Evolutionary conservation across 2,888 invertebrate genomes (phyloP), one percentile per base, ranked within the genome.

Genomic region (Allolobophora icterica): DNA sequence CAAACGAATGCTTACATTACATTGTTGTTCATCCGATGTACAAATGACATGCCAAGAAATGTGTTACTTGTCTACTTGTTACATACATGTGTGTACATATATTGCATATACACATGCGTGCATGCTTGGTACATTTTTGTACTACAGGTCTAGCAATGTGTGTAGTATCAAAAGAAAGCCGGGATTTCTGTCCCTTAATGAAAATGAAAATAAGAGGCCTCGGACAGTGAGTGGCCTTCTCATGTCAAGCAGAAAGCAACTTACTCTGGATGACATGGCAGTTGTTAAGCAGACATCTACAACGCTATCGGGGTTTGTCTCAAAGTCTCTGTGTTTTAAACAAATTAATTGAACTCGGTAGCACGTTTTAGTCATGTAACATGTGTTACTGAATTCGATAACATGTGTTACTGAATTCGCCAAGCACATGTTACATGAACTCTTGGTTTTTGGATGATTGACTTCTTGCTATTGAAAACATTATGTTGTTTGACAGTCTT

Each of bases 231-330:
- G n/a, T 87, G 38, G 35, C 38, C 35, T 38, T 30, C 87, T 87
- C 21, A 34, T 5, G 11, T 34, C 87, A 38, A 87, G 21, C 8
- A 87, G 35, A 33, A 87, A 17, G 38, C 87, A 87, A 33, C 87
- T 19, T 34, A 87, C 87, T n/a, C 87, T 87, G 87, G 87, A 87
- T 87, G 87, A 87, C 38, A 34, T 87, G 34, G 71, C 8, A 71
- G n/a, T 71, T 71, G 71, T n/a, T n/a, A 71, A n/a, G 71, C 71
- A 71, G 52, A 6, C 24, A n/a, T 8, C 30, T n/a, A 71, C 71
- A n/a, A 71, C 71, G 1, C 71, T 71, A n/a, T n/a, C n/a, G n/a
- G 71, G 71, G 71, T 71, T n/a, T n/a, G 71, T 71, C n/a, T 71
- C 71, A 24, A 52, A 1, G 6, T 52, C 52, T 24, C 2, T 8